Base-by-base conservation (phyloP, 2,113 vertebrate species). In the Oriolus oriolus region DNA sequence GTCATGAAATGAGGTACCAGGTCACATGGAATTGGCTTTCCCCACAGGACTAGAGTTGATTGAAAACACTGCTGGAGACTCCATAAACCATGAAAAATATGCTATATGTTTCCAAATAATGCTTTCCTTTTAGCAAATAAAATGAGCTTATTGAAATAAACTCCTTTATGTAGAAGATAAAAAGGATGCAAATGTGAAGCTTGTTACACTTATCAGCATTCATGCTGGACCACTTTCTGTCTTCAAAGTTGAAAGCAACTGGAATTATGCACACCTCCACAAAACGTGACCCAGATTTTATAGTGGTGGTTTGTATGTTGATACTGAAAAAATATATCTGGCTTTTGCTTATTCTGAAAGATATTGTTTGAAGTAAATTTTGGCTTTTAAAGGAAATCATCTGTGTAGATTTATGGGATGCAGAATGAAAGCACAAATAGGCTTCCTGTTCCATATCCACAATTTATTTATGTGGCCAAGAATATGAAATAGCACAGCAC, bases 101-200 rank as follows among this genome's bases (percentile, higher is more conserved):
- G 23, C 45, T 73, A 27, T 26, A 61, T 12, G 14, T 75, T 95
- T 89, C 87, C 84, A 94, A 87, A 91, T 23, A 57, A 18, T 59
- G 41, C 24, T 76, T 87, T 91, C 54, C 41, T 79, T 92, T 87
- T 66, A 86, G 63, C 71, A 94, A 93, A 95, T 63, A 91, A 89
- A 96, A 93, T 79, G 13, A 89, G 77, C 61, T 79, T 73, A 89
- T 42, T 90, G 87, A 87, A 94, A 82, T 66, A 56, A 90, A 90
- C 56, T 83, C 63, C 63, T 91, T 83, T 91, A 61, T 60, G 57
- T 69, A 76, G 47, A 76, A 95, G 89, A 96, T 95, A 69, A 95
- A 95, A 96, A 83, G 94, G 74, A 96, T 96, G 93, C 81, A 96
- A 96, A 95, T 94, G 66, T 33, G 49, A 87, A 66, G 37, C 57